Conservation (phyloP, 37 sponge, comb jelly and placozoan species). For the Amphimedon queenslandica region DNA sequence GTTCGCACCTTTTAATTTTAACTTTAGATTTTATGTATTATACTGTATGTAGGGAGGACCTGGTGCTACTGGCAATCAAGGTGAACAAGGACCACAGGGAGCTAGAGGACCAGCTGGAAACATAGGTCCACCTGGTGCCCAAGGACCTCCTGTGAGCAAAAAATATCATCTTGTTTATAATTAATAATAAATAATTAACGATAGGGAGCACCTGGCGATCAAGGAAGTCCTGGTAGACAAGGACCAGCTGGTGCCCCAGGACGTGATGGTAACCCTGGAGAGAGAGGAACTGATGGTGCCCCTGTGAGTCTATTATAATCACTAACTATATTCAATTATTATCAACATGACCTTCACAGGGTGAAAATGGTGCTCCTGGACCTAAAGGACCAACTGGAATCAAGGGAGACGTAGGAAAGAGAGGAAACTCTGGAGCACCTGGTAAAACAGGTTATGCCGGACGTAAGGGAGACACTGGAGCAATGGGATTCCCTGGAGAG, state of each 20-base stretch:
- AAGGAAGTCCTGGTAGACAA: constrained; percentile 8
- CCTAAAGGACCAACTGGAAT: constrained; percentile 38
- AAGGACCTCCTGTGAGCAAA: constrained; percentile 25
- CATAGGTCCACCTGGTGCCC: constrained; percentile 23
- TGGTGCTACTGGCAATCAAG: constrained; percentile 26
- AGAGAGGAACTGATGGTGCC: constrained; percentile 46
- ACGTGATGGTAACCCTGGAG: constrained; percentile 37
- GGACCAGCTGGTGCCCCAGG: constrained; percentile 44
- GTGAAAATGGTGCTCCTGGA: constrained; percentile 39
- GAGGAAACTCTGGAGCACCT: background rate
- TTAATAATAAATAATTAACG: constrained; percentile 8
- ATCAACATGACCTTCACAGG: background rate
- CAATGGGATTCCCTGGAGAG: constrained; percentile 16
- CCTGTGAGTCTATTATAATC: constrained; percentile 23
- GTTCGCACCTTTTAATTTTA: background rate
- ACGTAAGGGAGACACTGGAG: constrained; percentile 19
- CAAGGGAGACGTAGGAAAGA: constrained; percentile 37
- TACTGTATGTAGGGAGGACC: constrained; percentile 16
- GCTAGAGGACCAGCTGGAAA: constrained; percentile 23
- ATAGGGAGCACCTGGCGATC: constrained; percentile 22
- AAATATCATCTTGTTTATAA: too few relatives aligned
- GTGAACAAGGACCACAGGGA: too few relatives aligned
- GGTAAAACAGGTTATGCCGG: constrained; percentile 9
- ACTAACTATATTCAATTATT: background rate
- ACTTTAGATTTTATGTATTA: background rate